Base-by-base conservation (phyloP, 2,888 invertebrate genomes). In the Eilema sororculum region DNA sequence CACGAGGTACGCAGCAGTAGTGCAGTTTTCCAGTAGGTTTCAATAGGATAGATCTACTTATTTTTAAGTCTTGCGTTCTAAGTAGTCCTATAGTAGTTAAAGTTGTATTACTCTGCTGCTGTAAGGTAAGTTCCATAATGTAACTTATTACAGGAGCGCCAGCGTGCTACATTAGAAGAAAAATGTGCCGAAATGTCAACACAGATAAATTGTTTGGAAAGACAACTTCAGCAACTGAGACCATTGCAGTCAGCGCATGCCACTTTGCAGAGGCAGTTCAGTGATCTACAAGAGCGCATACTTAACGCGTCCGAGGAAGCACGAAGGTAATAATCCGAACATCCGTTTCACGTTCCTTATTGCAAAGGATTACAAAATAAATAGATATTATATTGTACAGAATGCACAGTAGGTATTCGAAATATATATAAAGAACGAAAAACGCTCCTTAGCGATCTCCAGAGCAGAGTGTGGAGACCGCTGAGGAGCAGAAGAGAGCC, bases 201-300 rank as follows among this genome's bases (percentile, higher is more conserved):
- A 4, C 89, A 91, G 80, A 74, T 90, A 30, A 84, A 76, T 65
- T 67, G 72, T 4, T 71, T 91, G 46, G 91, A 93, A 72, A 86
- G 87, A 75, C 93, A 95, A 76, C 66, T 93, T 13, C 87, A 91
- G 65, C 88, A 89, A 63, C 73, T 94, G 61, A 87, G 89, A 28
- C 91, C 93, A 0, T 73, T 92, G 61, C 91, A 93, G 70, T 74
- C 87, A 2, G 78, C 87, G 1, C 88, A 90, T 61, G 37, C 81
- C 0, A 81, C 81, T 3, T 78, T 93, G 24, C 93, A 93, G 68
- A 86, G 87, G 2, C 93, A 94, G 69, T 93, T 90, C 74, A 74
- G 79, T 5, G 93, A 94, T 71, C 77, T 95, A 57, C 90, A 91
- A 70, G 90, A 92, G 20, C 89, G 90, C 3, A 83, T 91, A 30